Evolutionary conservation across 2,113 vertebrate genomes (phyloP).

Genomic region (Chlorodrepanis virens): DNA sequence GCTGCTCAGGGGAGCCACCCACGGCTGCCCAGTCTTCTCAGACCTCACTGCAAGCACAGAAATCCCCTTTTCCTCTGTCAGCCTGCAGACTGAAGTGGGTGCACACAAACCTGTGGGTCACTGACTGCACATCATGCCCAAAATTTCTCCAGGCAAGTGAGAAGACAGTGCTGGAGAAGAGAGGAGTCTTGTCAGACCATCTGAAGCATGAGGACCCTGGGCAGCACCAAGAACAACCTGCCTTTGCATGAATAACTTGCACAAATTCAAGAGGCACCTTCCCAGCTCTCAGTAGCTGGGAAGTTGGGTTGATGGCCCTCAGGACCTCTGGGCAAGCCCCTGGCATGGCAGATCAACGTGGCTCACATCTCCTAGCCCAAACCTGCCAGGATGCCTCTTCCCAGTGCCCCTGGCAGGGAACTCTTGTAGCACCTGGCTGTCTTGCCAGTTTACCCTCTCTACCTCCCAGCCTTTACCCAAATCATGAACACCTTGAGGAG

Average conservation of each 20-base stretch:
- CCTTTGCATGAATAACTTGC: neutral
- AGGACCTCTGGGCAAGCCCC: too few species aligned
- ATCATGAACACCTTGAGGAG: rapidly evolving
- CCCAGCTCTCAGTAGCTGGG: rapidly evolving
- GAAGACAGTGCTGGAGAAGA: neutral
- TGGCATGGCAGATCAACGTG: neutral
- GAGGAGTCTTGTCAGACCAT: neutral
- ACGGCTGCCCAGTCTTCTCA: neutral
- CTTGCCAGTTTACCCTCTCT: neutral
- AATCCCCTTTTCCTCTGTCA: neutral
- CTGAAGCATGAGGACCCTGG: neutral
- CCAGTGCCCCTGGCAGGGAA: neutral
- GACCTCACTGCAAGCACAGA: neutral
- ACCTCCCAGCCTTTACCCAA: neutral
- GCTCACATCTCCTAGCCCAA: neutral
- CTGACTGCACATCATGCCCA: rapidly evolving
- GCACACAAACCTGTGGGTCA: neutral
- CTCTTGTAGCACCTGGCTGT: rapidly evolving
- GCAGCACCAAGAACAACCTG: neutral
- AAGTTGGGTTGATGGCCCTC: neutral
- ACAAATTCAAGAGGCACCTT: neutral
- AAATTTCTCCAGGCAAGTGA: neutral
- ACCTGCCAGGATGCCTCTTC: neutral
- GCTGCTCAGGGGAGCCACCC: neutral
- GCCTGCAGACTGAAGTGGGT: neutral